Base-by-base conservation (phyloP, 2,888 invertebrate species). In the Helobdella robusta region DNA sequence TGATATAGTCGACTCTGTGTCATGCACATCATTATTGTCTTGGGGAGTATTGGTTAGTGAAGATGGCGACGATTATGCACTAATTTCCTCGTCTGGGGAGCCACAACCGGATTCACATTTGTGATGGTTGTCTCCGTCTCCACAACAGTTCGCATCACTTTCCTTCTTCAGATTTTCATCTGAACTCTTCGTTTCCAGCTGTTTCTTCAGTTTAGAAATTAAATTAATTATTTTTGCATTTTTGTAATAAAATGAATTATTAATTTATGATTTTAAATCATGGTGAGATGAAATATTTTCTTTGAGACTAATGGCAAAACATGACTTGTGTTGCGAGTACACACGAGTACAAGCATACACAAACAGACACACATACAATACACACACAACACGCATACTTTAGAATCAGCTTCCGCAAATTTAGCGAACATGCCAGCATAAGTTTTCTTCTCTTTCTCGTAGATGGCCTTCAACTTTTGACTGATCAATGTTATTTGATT, bases 361-460 rank as follows among this genome's bases (percentile, higher is more conserved):
- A n/a, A n/a, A n/a, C n/a, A n/a, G n/a, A n/a, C n/a, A 72, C 72
- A 70, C 72, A 70, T 8, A 20, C 30, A 23, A 20, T 11, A n/a
- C 40, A 15, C 5, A n/a, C 64, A 32, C 11, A 15, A 11, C n/a
- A 11, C 35, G 50, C 59, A 15, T 34, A 74, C 75, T 74, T 75
- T 70, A 20, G 70, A 67, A 64, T 74, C 74, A 6, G 58, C 64
- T 67, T 74, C 74, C n/a, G 80, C 77, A 81, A 92, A 88, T 81
- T 91, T 92, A 73, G 90, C 87, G 81, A 97, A 97, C 91, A 97
- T 93, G 79, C 91, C 91, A 18, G 88, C 88, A 79, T 91, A 97
- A 40, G 91, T 83, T 76, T 87, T 85, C 82, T 89, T 91, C 79
- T 94, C 92, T 68, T 85, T 86, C 65, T 86, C 84, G 70, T 86